Evolutionary conservation across 2,888 invertebrate species (phyloP).

Genomic region (Drosophila melanosoma): DNA sequence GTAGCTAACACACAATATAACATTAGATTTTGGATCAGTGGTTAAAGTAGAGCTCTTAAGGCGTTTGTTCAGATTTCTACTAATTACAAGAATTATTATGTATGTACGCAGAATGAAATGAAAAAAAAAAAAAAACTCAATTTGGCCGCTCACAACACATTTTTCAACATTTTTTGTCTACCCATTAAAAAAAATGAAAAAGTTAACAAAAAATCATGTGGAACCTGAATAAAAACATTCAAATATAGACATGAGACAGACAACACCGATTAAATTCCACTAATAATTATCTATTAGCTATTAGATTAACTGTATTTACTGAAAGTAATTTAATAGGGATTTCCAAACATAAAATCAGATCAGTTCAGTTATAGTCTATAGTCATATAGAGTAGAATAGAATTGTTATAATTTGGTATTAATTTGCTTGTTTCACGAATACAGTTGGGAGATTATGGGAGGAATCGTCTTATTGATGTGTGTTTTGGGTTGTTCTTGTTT

Average conservation of each 20-base stretch:
- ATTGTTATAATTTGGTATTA: too few species aligned
- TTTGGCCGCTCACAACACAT: conserved; percentile 27
- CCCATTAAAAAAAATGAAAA: neutral
- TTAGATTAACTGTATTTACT: neutral
- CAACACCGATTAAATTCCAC: neutral
- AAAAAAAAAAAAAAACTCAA: conserved; percentile 17
- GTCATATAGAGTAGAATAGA: neutral
- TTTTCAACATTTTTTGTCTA: conserved; percentile 30
- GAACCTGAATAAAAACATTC: neutral
- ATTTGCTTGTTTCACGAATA: neutral
- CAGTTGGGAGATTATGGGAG: neutral
- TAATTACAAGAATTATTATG: neutral
- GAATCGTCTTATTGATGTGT: neutral
- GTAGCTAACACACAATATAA: conserved; percentile 30
- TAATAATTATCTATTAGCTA: conserved; percentile 1
- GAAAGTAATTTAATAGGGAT: neutral
- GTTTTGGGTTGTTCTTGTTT: neutral
- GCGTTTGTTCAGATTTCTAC: conserved; percentile 50
- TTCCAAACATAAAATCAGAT: too few species aligned
- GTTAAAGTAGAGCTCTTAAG: conserved; percentile 52
- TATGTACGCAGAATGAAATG: conserved; percentile 21
- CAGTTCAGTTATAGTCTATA: neutral
- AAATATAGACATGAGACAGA: neutral
- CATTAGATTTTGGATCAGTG: conserved; percentile 29
- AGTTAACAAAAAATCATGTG: neutral